Conservation (phyloP, 2,113 vertebrate genomes). For the Carettochelys insculpta region DNA sequence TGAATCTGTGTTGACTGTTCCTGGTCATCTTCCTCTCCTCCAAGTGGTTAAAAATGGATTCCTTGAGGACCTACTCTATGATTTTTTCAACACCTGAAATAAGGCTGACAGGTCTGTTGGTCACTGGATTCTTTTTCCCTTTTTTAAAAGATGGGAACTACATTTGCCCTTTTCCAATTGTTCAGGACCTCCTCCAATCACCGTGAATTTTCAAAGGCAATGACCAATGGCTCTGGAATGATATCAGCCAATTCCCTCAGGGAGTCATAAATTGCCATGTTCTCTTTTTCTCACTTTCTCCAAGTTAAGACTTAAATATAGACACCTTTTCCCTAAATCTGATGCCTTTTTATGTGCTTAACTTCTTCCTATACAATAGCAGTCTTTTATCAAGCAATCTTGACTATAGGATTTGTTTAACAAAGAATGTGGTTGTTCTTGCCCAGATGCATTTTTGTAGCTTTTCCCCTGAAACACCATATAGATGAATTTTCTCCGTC, state of each 20-base stretch:
- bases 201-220: no score
- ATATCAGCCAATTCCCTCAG: background rate
- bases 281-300: background rate
- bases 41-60: no score
- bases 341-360: background rate
- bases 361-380: background rate
- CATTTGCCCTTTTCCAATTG: no score
- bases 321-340: background rate
- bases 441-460: slow-evolving; percentile 27
- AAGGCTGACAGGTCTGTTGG: no score
- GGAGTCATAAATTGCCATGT: background rate
- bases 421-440: slow-evolving; percentile 40
- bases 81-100: no score
- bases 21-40: no score
- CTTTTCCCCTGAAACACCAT: slow-evolving; percentile 39
- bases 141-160: no score
- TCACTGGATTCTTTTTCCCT: no score
- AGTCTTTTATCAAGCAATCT: background rate
- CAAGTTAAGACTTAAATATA: background rate
- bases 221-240: no score
- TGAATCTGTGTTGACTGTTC: no score
- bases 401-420: background rate
- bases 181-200: no score
- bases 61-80: no score
- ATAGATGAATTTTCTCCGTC: slow-evolving; percentile 24